phyloP scores from a whole-genome alignment of 2,888 invertebrate genomes.

The Dione vanillae region DNA sequence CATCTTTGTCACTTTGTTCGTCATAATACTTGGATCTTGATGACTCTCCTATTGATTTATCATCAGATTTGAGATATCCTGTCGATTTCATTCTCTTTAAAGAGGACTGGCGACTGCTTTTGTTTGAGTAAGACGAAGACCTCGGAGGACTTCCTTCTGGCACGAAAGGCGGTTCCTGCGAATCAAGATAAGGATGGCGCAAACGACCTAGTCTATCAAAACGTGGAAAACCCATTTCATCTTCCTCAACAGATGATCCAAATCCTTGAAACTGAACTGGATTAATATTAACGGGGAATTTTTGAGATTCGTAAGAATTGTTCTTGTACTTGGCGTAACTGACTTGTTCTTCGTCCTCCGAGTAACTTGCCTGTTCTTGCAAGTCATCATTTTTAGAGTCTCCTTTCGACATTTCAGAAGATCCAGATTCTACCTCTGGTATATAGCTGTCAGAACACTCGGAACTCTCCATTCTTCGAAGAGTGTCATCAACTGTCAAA shows the following conservation, averaged over 20 bases:
- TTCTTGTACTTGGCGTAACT: slow-evolving; percentile 77
- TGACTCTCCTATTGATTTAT: slow-evolving; percentile 67
- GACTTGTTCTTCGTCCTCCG: slow-evolving; percentile 83
- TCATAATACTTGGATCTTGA: slow-evolving; percentile 69
- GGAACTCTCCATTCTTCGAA: slow-evolving; percentile 85
- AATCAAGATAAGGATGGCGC: slow-evolving; percentile 80
- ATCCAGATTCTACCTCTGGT: slow-evolving; percentile 86
- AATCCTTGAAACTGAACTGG: slow-evolving; percentile 85
- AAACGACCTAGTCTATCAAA: slow-evolving; percentile 85
- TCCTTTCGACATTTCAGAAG: slow-evolving; percentile 85
- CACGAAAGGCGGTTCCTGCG: slow-evolving; percentile 76
- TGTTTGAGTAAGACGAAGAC: slow-evolving; percentile 71
- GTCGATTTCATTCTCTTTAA: slow-evolving; percentile 73
- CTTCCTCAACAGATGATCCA: slow-evolving; percentile 86
- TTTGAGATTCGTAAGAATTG: slow-evolving; percentile 71
- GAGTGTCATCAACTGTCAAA: slow-evolving; percentile 72
- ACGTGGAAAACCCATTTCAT: slow-evolving; percentile 87
- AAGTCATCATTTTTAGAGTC: slow-evolving; percentile 75
- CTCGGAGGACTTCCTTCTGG: slow-evolving; percentile 81
- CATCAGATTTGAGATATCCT: slow-evolving; percentile 69
- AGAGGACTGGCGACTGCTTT: slow-evolving; percentile 79
- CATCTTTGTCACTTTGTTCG: slow-evolving; percentile 77
- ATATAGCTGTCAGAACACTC: slow-evolving; percentile 88
- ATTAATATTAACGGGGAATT: slow-evolving; percentile 76
- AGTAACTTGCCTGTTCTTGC: slow-evolving; percentile 73